Conservation (phyloP, 1,140 invertebrate genomes). For the Apis florea region DNA sequence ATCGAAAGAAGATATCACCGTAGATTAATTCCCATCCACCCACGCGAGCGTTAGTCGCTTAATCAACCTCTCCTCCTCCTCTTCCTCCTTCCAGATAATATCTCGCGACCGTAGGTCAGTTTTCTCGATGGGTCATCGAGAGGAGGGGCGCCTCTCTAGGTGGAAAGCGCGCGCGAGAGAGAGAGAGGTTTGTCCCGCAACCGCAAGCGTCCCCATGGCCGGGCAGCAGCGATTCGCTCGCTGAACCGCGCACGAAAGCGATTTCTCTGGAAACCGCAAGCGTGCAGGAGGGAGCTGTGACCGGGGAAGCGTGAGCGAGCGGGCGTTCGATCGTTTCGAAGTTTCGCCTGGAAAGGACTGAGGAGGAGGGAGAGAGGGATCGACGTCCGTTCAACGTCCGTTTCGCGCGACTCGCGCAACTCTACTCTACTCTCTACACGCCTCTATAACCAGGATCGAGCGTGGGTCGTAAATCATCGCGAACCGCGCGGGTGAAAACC, state of each 20-base stretch:
- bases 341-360: slow-evolving; percentile 19
- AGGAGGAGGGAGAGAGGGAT: not conserved
- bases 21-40: not conserved
- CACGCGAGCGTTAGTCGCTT: slow-evolving; percentile 3
- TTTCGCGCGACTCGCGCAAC: not conserved
- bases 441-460: slow-evolving; percentile 43
- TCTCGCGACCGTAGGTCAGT: slow-evolving; percentile 12
- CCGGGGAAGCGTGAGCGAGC: slow-evolving; percentile 29
- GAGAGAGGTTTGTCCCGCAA: not conserved
- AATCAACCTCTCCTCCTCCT: not conserved
- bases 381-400: slow-evolving; percentile 5
- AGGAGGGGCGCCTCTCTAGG: not conserved
- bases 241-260: slow-evolving; percentile 18
- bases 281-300: slow-evolving; percentile 14
- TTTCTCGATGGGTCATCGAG: not conserved
- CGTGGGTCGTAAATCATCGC: slow-evolving; percentile 59
- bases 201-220: slow-evolving; percentile 7
- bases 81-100: not conserved
- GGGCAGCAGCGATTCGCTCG: slow-evolving; percentile 7
- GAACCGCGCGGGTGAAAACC: not conserved
- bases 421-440: not conserved
- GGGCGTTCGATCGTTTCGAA: slow-evolving; percentile 21
- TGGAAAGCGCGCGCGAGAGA: not conserved
- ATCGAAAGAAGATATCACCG: slow-evolving; percentile 8
- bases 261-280: slow-evolving; percentile 41